Percentiles rank a stretch among this genome's conserved stretches.
phyloP scores from a whole-genome alignment of 2,797 vertebrate genomes.

The Percopsis omiscomaycus region DNA sequence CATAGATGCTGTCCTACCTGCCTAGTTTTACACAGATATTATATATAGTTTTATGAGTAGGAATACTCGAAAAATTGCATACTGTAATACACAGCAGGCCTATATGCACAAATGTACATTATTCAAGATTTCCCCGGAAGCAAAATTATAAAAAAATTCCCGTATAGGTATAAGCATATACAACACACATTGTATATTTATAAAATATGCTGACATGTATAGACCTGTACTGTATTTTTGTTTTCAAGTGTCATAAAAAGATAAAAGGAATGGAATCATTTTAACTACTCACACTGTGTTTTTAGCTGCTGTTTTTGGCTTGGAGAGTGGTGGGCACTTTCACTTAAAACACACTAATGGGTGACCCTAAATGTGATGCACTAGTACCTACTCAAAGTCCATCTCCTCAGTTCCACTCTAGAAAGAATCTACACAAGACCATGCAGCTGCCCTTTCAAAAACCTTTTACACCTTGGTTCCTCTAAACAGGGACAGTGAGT shows the following conservation, averaged over 20 bases:
- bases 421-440: constrained; percentile 50
- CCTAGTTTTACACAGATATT: constrained; percentile 1
- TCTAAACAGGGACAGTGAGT: constrained; percentile 46
- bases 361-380: constrained; percentile 65
- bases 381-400: constrained; percentile 71
- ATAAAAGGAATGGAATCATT: constrained; percentile 18
- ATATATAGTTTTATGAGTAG: neutral
- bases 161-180: no score
- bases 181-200: neutral
- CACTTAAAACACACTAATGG: constrained; percentile 77
- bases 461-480: constrained; percentile 53
- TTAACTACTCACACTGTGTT: constrained; percentile 32
- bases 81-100: no score
- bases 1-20: neutral
- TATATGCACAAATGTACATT: no score
- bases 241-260: constrained; percentile 18
- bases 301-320: constrained; percentile 47
- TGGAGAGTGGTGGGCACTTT: constrained; percentile 74
- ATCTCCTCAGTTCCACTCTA: constrained; percentile 71
- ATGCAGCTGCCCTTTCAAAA: constrained; percentile 69
- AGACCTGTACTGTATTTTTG: neutral
- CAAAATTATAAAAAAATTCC: no score
- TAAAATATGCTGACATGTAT: neutral
- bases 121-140: no score
- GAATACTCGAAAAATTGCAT: no score